Evolutionary conservation across 2,113 vertebrate genomes (phyloP).

Genomic region (Labrus mixtus): DNA sequence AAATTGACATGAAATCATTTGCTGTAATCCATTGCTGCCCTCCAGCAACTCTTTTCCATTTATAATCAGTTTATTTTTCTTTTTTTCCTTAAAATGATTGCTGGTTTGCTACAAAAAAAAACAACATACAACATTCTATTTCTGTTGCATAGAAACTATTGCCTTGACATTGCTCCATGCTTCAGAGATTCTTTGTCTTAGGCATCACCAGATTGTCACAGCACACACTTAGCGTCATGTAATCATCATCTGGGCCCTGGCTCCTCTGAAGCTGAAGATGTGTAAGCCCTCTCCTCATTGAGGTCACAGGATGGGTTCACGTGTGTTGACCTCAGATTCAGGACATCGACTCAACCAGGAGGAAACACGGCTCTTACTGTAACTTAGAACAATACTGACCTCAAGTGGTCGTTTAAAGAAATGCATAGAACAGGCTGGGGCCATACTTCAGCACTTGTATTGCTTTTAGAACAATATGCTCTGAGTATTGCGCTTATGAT

Average conservation of each 20-base stretch:
- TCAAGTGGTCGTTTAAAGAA: constrained; percentile 51
- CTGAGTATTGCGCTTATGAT: constrained; percentile 9
- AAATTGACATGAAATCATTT: constrained; percentile 26
- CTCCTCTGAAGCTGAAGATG: constrained; percentile 20
- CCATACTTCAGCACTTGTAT: neutral
- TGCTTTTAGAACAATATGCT: neutral
- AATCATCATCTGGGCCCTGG: neutral
- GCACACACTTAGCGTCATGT: neutral
- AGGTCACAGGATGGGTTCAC: constrained; percentile 45
- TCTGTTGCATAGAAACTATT: constrained; percentile 17
- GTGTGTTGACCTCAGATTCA: constrained; percentile 60
- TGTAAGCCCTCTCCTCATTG: constrained; percentile 3
- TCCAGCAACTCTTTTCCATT: constrained; percentile 16
- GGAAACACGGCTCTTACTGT: neutral
- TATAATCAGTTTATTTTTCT: constrained; percentile 12
- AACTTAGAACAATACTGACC: constrained; percentile 70
- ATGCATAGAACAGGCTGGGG: neutral
- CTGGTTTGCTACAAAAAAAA: neutral
- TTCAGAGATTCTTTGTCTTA: constrained; percentile 24
- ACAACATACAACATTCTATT: neutral
- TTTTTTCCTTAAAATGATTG: neutral
- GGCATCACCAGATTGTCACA: neutral
- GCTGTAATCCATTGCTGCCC: constrained; percentile 29
- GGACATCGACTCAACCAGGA: constrained; percentile 10
- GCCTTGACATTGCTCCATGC: constrained; percentile 8